These are phyloP conservation scores for Tragulus kanchil DNA, from an alignment of 2,113 vertebrate species.

Conservation along the genomic window DNA sequence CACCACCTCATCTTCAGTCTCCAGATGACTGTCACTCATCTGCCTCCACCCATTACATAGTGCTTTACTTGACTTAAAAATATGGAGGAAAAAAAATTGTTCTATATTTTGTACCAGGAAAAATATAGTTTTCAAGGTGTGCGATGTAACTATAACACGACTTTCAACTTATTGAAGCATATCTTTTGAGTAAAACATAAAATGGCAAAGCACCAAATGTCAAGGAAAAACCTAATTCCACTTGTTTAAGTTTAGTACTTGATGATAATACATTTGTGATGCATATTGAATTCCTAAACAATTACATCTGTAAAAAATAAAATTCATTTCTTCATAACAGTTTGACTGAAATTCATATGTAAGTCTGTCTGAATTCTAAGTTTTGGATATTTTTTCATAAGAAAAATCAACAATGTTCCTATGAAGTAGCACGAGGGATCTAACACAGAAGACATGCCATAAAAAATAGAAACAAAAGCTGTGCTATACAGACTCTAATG, in stretches of 20 bases:
- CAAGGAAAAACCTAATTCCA: neutral
- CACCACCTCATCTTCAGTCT: rapidly evolving
- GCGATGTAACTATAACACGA: neutral
- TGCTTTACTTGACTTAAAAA: neutral
- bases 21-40: neutral
- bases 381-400: neutral
- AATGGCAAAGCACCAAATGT: neutral
- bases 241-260: neutral
- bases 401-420: neutral
- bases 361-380: neutral
- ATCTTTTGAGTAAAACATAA: neutral
- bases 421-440: neutral
- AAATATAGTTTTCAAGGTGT: neutral
- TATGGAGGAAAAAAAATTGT: neutral
- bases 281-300: neutral
- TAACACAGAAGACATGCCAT: neutral
- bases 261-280: neutral
- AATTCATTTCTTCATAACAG: neutral
- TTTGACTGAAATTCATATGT: neutral
- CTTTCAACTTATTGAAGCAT: neutral
- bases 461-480: neutral
- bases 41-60: neutral
- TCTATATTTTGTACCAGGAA: neutral
- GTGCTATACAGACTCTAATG: neutral
- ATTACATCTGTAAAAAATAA: neutral